phyloP scores from a whole-genome alignment of 2,113 vertebrate species.

The Motacilla tschutschensis region DNA sequence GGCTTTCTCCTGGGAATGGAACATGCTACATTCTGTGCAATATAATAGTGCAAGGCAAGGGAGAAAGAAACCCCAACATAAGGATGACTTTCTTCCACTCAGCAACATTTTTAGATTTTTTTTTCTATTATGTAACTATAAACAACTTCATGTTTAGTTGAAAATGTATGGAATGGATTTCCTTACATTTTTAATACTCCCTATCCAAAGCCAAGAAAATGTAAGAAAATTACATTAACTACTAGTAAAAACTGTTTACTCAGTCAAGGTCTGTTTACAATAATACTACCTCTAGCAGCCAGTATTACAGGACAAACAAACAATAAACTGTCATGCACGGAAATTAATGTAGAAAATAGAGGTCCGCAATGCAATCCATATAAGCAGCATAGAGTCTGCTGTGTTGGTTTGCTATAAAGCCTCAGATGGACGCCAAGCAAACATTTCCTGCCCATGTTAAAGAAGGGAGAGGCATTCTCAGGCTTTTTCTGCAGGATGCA shows the following conservation, averaged over 20 bases:
- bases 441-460: neutral
- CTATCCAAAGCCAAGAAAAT: neutral
- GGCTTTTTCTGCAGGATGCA: constrained; percentile 42
- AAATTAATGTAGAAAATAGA: constrained; percentile 50
- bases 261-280: constrained; percentile 4
- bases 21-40: neutral
- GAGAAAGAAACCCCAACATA: neutral
- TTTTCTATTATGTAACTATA: neutral
- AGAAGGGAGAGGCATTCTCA: constrained; percentile 24
- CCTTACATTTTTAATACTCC: neutral
- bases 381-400: neutral
- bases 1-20: constrained; percentile 8
- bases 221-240: neutral
- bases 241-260: neutral
- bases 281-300: neutral
- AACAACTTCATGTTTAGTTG: neutral
- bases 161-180: neutral
- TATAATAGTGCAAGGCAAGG: neutral
- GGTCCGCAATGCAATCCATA: neutral
- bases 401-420: constrained; percentile 13
- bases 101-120: neutral
- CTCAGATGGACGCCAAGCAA: constrained; percentile 25
- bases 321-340: neutral
- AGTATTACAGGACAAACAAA: constrained; percentile 7
- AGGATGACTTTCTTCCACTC: neutral